Conservation (phyloP, 2,888 invertebrate species). For the Zygothrica quintamaculata region DNA sequence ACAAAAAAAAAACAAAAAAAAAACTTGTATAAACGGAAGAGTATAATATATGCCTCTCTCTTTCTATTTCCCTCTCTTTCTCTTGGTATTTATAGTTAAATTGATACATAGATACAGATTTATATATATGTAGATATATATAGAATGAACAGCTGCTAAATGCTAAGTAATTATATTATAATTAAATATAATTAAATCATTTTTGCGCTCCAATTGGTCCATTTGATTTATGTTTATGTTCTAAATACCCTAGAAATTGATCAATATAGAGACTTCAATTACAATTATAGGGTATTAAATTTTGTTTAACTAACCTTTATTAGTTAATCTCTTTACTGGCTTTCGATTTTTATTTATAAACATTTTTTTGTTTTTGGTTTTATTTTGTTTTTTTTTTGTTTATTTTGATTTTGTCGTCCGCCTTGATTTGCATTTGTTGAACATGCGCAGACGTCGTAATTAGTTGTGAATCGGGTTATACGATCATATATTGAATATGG, state of each 20-base stretch:
- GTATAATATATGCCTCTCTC: slow-evolving; percentile 13
- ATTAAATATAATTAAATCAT: slow-evolving; percentile 49
- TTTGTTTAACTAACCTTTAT: no score
- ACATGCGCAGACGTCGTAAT: slow-evolving; percentile 57
- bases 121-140: not conserved
- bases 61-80: slow-evolving; percentile 30
- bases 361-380: slow-evolving; percentile 8
- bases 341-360: no score
- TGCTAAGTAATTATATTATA: slow-evolving; percentile 34
- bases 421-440: slow-evolving; percentile 65
- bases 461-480: slow-evolving; percentile 68
- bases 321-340: no score
- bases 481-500: slow-evolving; percentile 10
- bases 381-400: not conserved
- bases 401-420: slow-evolving; percentile 16
- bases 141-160: not conserved
- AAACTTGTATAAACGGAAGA: not conserved
- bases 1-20: no score
- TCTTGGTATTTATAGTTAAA: slow-evolving; percentile 33
- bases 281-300: no score
- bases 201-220: not conserved
- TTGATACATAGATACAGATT: slow-evolving; percentile 44
- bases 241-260: no score
- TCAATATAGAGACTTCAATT: no score
- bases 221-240: no score